A percentile compares a stretch with the other conserved stretches of the same genome.
phyloP scores from a whole-genome alignment of 2,888 invertebrate species.

The Oeneis ivallda region DNA sequence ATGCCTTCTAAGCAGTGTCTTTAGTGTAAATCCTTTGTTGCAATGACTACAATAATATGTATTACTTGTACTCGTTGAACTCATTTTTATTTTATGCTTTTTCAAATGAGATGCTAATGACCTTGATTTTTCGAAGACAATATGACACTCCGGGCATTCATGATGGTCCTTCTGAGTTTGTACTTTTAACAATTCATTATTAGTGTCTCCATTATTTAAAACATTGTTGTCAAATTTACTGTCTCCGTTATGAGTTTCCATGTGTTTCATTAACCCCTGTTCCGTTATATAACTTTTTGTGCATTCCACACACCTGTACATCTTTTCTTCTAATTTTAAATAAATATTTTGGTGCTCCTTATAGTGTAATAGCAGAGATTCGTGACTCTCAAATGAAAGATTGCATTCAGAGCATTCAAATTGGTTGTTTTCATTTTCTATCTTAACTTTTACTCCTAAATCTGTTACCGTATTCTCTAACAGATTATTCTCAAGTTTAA shows the following conservation, averaged over 20 bases:
- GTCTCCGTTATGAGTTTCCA: conserved; percentile 6
- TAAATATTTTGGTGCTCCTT: conserved; percentile 22
- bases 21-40: conserved; percentile 64
- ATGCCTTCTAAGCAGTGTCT: conserved; percentile 72
- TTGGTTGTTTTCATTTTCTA: conserved; percentile 21
- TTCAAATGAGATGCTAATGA: conserved; percentile 70
- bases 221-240: conserved; percentile 10
- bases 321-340: conserved; percentile 8
- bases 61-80: conserved; percentile 40
- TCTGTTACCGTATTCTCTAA: conserved; percentile 1
- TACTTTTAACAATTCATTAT: conserved; percentile 35
- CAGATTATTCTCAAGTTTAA: not conserved
- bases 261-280: conserved; percentile 20
- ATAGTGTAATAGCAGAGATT: conserved; percentile 20
- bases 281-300: conserved; percentile 14
- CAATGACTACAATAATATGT: conserved; percentile 73
- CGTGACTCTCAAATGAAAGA: conserved; percentile 23
- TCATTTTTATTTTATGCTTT: conserved; percentile 59
- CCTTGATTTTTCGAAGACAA: conserved; percentile 74
- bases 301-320: conserved; percentile 19
- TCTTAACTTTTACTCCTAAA: conserved; percentile 28
- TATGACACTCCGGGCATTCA: conserved; percentile 78
- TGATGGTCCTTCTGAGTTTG: conserved; percentile 50
- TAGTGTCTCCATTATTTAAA: no score
- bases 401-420: conserved; percentile 29